Percentiles rank a stretch among this genome's conserved stretches.
phyloP scores from a whole-genome alignment of 2,888 invertebrate species.

The Chrysolina haemoptera region DNA sequence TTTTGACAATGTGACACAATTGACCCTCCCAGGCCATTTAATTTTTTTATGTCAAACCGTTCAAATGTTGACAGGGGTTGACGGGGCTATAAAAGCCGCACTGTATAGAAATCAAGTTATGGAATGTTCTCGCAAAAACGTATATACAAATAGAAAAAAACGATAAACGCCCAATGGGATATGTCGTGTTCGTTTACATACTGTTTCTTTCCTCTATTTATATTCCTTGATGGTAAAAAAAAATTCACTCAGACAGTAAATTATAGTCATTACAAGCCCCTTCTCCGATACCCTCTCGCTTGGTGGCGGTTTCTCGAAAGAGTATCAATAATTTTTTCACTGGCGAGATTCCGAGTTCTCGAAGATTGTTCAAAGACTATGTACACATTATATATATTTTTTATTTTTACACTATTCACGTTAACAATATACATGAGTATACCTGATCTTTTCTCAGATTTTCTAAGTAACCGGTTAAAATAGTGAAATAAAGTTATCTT shows the following conservation, averaged over 20 bases:
- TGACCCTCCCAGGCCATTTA: too few species aligned
- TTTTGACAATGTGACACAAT: too few species aligned
- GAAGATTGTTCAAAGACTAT: conserved; percentile 18
- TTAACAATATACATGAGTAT: conserved; percentile 30
- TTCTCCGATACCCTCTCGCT: background rate
- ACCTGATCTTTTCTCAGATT: conserved; percentile 23
- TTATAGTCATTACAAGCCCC: conserved; percentile 1
- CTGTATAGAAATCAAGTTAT: too few species aligned
- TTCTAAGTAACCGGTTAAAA: conserved; percentile 27
- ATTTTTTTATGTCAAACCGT: too few species aligned
- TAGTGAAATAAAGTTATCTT: conserved; percentile 31
- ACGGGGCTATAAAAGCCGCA: too few species aligned
- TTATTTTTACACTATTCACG: conserved; percentile 19
- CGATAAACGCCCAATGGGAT: background rate
- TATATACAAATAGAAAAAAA: background rate
- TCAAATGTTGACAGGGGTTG: too few species aligned
- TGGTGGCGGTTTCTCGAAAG: conserved; percentile 4
- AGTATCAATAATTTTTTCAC: background rate
- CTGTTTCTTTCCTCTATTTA: background rate
- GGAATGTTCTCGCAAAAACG: too few species aligned
- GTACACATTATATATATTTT: background rate
- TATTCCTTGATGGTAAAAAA: background rate
- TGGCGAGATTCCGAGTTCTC: conserved; percentile 10
- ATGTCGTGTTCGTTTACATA: background rate
- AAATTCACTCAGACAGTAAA: background rate